phyloP scores from a whole-genome alignment of 1,140 invertebrate species.

The Drosophila punjabiensis region DNA sequence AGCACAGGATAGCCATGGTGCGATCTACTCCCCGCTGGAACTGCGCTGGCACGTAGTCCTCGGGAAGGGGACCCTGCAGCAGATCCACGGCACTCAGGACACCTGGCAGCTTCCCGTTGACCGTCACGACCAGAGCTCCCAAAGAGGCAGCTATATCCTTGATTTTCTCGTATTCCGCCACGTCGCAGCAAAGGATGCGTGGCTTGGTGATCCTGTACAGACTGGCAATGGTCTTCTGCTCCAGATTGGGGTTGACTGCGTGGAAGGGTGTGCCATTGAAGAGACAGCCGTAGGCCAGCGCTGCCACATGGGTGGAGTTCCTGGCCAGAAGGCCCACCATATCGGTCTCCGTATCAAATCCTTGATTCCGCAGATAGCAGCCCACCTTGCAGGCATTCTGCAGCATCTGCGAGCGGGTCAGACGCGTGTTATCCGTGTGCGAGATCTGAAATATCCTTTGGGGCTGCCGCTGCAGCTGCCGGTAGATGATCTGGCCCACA shows the following conservation, averaged over 20 bases:
- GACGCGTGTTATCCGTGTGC: slow-evolving; percentile 66
- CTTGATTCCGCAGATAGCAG: slow-evolving; percentile 49
- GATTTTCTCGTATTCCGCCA: slow-evolving; percentile 54
- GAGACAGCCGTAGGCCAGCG: slow-evolving; percentile 72
- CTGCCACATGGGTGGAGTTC: slow-evolving; percentile 69
- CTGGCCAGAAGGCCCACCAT: slow-evolving; percentile 69
- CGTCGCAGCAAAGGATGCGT: slow-evolving; percentile 77
- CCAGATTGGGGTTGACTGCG: slow-evolving; percentile 67
- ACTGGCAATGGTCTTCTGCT: slow-evolving; percentile 60
- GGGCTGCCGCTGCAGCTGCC: slow-evolving; percentile 56
- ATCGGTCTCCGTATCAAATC: slow-evolving; percentile 55
- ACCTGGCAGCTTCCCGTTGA: slow-evolving; percentile 52
- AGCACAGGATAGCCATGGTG: slow-evolving; percentile 85
- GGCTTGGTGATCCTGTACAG: slow-evolving; percentile 74
- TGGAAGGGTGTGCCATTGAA: slow-evolving; percentile 80
- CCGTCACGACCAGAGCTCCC: slow-evolving; percentile 47
- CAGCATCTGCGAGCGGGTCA: slow-evolving; percentile 66
- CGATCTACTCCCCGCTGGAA: slow-evolving; percentile 67
- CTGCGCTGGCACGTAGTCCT: slow-evolving; percentile 50
- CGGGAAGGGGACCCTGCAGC: slow-evolving; percentile 47
- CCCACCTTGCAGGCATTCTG: slow-evolving; percentile 60
- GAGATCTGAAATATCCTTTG: slow-evolving; percentile 75
- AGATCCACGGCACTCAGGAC: slow-evolving; percentile 56
- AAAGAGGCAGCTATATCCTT: slow-evolving; percentile 43
- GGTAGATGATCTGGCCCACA: slow-evolving; percentile 67